Conservation (phyloP, 2,113 vertebrate species). For the Petaurus breviceps region DNA sequence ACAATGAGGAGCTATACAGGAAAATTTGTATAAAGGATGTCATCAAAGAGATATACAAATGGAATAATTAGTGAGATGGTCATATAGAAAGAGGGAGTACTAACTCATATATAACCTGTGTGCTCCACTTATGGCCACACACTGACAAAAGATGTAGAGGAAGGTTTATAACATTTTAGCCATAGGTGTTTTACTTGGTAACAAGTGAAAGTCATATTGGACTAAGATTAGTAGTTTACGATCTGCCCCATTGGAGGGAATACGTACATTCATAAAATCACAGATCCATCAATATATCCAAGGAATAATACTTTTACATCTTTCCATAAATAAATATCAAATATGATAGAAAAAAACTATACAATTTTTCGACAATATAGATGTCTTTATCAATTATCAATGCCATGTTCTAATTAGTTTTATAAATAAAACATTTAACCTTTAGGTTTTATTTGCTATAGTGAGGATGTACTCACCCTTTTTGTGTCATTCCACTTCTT, state of each 20-base stretch:
- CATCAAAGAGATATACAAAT: not conserved
- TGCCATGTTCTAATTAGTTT: not conserved
- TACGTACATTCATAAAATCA: not conserved
- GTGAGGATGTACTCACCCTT: conserved; percentile 18
- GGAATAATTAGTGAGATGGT: not conserved
- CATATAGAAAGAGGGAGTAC: not conserved
- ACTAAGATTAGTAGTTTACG: not conserved
- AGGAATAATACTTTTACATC: not conserved
- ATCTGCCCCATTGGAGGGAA: not conserved
- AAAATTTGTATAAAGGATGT: not conserved
- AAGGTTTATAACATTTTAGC: no score
- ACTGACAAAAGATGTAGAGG: no score
- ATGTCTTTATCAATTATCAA: not conserved
- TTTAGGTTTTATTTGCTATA: conserved; percentile 2
- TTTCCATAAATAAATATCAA: not conserved
- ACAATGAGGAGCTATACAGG: not conserved
- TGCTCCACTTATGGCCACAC: no score
- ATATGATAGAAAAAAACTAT: not conserved
- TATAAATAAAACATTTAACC: not conserved
- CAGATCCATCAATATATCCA: not conserved
- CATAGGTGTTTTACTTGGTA: not conserved
- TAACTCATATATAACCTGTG: not conserved
- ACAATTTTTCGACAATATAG: not conserved
- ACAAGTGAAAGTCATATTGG: not conserved
- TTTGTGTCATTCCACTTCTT: conserved; percentile 49